phyloP scores from a whole-genome alignment of 2,888 invertebrate species.

The Synergus japonicus region DNA sequence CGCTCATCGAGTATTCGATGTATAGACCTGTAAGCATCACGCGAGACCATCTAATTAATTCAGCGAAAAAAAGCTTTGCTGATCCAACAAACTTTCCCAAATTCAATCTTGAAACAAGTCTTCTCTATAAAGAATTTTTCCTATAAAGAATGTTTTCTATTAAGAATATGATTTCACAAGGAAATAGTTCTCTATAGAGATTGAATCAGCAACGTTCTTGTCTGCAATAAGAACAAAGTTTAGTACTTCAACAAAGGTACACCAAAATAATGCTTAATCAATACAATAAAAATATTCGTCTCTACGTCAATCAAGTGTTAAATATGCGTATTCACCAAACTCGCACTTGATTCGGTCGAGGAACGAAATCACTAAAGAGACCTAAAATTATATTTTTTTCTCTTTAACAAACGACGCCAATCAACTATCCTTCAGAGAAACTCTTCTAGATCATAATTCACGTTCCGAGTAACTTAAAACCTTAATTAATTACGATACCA shows the following conservation, averaged over 20 bases:
- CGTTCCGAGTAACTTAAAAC: slow-evolving; percentile 15
- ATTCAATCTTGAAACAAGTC: neutral
- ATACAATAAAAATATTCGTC: slow-evolving; percentile 19
- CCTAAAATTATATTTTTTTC: slow-evolving; percentile 7
- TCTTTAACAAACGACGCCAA: slow-evolving; percentile 22
- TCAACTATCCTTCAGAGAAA: slow-evolving; percentile 12
- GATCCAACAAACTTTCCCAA: slow-evolving; percentile 12
- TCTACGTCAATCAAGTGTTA: neutral
- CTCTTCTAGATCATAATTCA: slow-evolving; percentile 21
- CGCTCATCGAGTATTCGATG: slow-evolving; percentile 12
- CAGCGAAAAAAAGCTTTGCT: slow-evolving; percentile 36
- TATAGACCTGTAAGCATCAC: slow-evolving; percentile 24
- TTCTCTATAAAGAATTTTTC: neutral
- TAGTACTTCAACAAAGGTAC: slow-evolving; percentile 18
- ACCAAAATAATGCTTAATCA: slow-evolving; percentile 25
- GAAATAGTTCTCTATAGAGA: neutral
- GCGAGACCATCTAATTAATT: slow-evolving; percentile 34
- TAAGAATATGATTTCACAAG: neutral
- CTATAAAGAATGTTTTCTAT: neutral
- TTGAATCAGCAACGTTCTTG: slow-evolving; percentile 27
- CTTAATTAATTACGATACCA: slow-evolving; percentile 24
- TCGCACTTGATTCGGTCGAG: slow-evolving; percentile 10
- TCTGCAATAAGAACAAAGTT: slow-evolving; percentile 15
- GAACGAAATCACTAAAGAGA: slow-evolving; percentile 2
- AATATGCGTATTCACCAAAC: neutral